Percentiles rank a stretch among this genome's conserved stretches.
These are phyloP conservation scores for Galendromus occidentalis DNA, from an alignment of 1,140 invertebrate species.

Conservation along the genomic window DNA sequence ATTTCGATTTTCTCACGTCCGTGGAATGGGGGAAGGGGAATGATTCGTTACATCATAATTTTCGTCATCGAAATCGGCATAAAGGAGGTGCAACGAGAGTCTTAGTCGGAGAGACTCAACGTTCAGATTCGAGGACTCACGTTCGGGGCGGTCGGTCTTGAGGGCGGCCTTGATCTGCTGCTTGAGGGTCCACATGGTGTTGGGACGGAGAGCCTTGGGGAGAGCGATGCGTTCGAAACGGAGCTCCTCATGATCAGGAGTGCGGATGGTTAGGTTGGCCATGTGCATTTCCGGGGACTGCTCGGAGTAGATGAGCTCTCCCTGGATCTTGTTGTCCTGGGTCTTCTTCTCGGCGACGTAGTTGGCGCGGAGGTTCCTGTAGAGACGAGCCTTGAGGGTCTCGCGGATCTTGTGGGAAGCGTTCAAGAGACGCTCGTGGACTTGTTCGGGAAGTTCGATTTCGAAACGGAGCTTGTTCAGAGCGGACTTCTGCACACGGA, in stretches of 20 bases:
- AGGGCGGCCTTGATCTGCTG: background rate
- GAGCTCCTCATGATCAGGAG: background rate
- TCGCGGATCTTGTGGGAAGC: background rate
- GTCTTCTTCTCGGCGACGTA: background rate
- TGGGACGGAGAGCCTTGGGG: constrained; percentile 1
- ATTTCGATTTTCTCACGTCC: no score
- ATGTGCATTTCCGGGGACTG: background rate
- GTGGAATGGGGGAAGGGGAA: background rate
- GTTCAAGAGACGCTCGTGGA: background rate
- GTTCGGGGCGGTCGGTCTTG: background rate
- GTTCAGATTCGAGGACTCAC: background rate
- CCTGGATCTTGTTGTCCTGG: constrained; percentile 7
- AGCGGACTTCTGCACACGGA: background rate
- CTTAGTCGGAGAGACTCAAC: background rate
- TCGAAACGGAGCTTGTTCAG: background rate
- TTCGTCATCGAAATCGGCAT: background rate
- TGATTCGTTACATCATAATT: background rate
- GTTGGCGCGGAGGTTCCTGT: constrained; percentile 5
- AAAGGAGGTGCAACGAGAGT: background rate
- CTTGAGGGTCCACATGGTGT: constrained; percentile 6
- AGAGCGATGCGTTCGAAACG: constrained; percentile 4
- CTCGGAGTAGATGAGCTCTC: background rate
- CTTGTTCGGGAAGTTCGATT: background rate
- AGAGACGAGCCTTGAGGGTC: background rate
- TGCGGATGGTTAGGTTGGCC: background rate